Conservation (phyloP, 2,113 vertebrate species). For the Phylloscopus trochilus region DNA sequence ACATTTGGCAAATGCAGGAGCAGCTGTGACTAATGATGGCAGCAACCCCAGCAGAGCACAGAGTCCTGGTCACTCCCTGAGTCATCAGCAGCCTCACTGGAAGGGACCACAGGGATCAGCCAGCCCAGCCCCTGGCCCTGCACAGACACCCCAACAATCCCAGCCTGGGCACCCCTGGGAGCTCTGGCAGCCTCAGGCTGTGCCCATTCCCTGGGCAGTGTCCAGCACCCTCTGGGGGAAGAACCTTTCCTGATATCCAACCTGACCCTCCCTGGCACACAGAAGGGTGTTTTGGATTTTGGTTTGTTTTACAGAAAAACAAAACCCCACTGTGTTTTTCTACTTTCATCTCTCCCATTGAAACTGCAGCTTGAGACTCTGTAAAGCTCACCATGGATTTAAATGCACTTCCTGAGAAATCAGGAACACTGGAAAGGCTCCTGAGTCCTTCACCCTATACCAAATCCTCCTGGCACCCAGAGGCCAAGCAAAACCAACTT, state of each 20-base stretch:
- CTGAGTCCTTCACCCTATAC: accelerated
- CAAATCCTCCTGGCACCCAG: neutral
- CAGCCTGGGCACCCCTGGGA: neutral
- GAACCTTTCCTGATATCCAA: accelerated
- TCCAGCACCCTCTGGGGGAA: neutral
- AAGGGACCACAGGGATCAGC: neutral
- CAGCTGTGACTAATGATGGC: neutral
- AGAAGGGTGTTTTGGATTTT: neutral
- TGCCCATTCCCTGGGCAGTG: neutral
- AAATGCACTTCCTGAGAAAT: neutral
- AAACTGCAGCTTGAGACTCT: neutral
- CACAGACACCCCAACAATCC: neutral
- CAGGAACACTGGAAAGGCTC: neutral
- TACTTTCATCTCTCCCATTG: neutral
- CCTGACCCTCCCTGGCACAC: accelerated
- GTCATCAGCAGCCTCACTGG: neutral
- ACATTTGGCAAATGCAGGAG: neutral
- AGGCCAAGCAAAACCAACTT: neutral
- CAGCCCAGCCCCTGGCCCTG: neutral
- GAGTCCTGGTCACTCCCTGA: neutral
- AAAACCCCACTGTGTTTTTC: neutral
- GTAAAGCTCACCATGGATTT: neutral
- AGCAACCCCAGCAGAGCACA: neutral
- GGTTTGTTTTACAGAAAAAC: neutral
- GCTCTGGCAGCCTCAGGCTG: neutral